Percentiles rank a stretch among this genome's conserved stretches.
These are phyloP conservation scores for Epinotia bilunana DNA, from an alignment of 2,888 invertebrate genomes.

Conservation along the genomic window DNA sequence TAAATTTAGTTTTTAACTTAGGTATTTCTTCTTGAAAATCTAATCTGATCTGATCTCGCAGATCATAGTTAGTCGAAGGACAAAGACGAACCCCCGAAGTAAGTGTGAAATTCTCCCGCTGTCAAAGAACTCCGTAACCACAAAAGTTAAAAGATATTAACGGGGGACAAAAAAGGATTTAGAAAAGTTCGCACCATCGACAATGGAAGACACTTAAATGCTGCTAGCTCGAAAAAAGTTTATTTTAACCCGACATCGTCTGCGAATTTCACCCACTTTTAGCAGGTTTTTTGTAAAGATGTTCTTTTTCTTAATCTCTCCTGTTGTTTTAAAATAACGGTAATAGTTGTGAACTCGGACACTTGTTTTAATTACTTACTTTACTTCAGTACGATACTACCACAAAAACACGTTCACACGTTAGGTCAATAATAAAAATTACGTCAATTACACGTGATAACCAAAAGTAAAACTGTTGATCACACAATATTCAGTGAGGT, in stretches of 20 bases:
- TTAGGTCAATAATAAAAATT: not conserved
- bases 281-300: not conserved
- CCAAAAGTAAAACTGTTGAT: no score
- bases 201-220: slow-evolving; percentile 52
- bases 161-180: slow-evolving; percentile 40
- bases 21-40: no score
- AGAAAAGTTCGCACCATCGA: slow-evolving; percentile 46
- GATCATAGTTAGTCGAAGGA: not conserved
- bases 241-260: slow-evolving; percentile 37
- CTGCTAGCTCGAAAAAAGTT: slow-evolving; percentile 41
- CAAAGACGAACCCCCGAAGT: not conserved
- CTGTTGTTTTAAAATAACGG: not conserved
- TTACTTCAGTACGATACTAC: not conserved
- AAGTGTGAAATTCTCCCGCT: not conserved
- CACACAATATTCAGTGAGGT: no score
- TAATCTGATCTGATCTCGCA: no score
- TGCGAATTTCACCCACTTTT: slow-evolving; percentile 3
- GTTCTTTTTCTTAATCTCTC: not conserved
- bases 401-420: not conserved
- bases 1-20: no score
- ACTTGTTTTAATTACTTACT: not conserved
- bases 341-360: not conserved
- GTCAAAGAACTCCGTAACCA: slow-evolving; percentile 34
- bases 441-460: no score
- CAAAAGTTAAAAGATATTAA: slow-evolving; percentile 44